Evolutionary conservation across 2,888 invertebrate genomes (phyloP), one percentile per base, ranked within the genome.

Genomic region (Microplitis manilae): DNA sequence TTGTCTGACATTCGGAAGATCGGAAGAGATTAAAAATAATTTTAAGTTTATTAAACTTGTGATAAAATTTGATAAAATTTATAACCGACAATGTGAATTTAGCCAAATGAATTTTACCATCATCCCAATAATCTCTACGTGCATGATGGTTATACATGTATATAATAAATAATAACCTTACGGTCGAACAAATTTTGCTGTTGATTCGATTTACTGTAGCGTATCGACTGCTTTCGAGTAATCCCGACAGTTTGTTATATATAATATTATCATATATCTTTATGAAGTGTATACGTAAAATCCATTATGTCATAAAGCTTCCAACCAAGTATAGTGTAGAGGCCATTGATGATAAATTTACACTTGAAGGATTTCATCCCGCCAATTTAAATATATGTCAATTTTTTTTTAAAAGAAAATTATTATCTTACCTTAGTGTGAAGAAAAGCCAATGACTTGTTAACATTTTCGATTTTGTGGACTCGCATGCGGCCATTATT

Each of bases 381-480:
- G 61, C 30, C 74, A 64, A n/a, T 61, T 71, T 50, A 17, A 65
- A 65, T 65, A 20, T 38, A 65, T 30, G 13, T 65, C 65, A 30
- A 38, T 8, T 9, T 8, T 20, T n/a, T n/a, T n/a, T n/a, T n/a
- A n/a, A n/a, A n/a, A n/a, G 50, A 50, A 9, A 8, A 50, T 13
- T 13, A 50, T 13, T 50, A 8, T 60, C 88, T 89, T 86, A 94
- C 95, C 94, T 98, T 98, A 76, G 98, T 98, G 90, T 97, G 97
- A 84, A 98, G 92, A 91, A 98, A 98, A 87, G 96, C 96, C 88
- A 98, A 93, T 88, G 97, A 97, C 92, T 98, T 98, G 92, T 99
- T 99, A 87, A 99, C 97, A 91, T 99, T 99, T 92, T 99, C 99
- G 77, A 99, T 96, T 93, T 98, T 98, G 92, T 99, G 99, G 71